phyloP scores from a whole-genome alignment of 2,113 vertebrate genomes.

The Anas platyrhynchos region DNA sequence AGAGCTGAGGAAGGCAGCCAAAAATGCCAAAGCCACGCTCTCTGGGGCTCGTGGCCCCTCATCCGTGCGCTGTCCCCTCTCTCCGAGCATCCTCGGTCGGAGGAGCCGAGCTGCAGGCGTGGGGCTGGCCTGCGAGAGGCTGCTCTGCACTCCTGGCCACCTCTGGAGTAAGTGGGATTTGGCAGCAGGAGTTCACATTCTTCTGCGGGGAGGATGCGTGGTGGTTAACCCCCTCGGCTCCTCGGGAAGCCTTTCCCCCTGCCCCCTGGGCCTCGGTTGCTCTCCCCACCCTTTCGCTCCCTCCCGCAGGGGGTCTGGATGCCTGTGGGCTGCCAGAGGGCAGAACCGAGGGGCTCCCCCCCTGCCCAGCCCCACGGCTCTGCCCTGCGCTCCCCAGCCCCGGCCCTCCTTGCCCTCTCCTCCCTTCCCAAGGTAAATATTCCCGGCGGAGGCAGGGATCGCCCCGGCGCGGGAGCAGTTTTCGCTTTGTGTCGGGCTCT shows the following conservation, averaged over 20 bases:
- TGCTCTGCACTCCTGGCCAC: conserved; percentile 14
- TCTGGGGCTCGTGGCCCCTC: neutral
- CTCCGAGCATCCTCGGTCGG: neutral
- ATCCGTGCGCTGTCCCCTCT: neutral
- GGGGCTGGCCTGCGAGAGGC: neutral
- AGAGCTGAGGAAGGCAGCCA: neutral
- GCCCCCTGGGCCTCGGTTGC: rapidly evolving
- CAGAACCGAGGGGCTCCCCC: neutral
- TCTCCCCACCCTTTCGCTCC: neutral
- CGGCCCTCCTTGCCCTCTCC: neutral
- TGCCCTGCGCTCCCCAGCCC: neutral
- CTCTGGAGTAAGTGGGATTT: neutral
- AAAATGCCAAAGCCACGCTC: neutral
- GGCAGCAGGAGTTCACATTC: neutral
- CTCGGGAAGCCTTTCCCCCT: rapidly evolving
- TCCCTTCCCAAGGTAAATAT: neutral
- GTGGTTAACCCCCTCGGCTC: neutral
- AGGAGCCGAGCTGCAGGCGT: neutral
- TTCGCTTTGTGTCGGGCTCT: neutral
- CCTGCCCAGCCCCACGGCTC: neutral
- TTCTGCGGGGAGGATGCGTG: neutral
- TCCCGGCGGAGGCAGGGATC: neutral
- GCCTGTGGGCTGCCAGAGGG: neutral
- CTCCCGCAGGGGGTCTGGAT: neutral
- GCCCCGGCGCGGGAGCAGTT: neutral